These are phyloP conservation scores for Silurus aristotelis DNA, from an alignment of 2,797 vertebrate species.

Conservation along the genomic window DNA sequence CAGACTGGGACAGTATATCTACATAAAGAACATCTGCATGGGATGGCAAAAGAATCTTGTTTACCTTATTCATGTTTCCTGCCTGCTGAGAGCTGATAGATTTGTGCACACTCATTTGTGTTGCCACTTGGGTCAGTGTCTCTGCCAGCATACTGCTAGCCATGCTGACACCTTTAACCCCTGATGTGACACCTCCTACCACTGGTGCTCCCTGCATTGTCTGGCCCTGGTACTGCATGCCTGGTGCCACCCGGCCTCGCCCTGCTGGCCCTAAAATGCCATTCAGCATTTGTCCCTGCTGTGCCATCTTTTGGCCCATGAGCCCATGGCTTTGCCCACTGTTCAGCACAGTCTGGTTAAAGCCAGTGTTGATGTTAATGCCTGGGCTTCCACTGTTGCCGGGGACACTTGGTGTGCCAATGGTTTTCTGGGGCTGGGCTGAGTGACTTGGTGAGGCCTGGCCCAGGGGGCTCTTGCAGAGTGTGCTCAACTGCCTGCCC, in stretches of 20 bases:
- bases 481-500: constrained; percentile 79
- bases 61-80: constrained; percentile 90
- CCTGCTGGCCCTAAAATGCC: constrained; percentile 88
- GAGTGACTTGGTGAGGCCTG: constrained; percentile 81
- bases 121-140: constrained; percentile 87
- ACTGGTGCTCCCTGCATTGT: constrained; percentile 78
- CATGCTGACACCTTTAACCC: constrained; percentile 58
- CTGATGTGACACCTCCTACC: constrained; percentile 74
- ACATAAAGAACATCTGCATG: no score
- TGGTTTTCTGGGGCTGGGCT: constrained; percentile 88
- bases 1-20: neutral
- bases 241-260: constrained; percentile 84
- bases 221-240: constrained; percentile 88
- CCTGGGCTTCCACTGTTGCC: constrained; percentile 78
- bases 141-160: constrained; percentile 88
- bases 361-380: constrained; percentile 87
- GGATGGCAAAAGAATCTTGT: neutral
- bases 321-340: constrained; percentile 87
- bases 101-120: constrained; percentile 84
- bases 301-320: constrained; percentile 81
- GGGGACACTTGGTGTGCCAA: constrained; percentile 79
- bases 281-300: constrained; percentile 85
- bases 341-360: constrained; percentile 88
- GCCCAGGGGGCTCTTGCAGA: constrained; percentile 90
- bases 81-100: constrained; percentile 85